Conservation (phyloP, 2,888 invertebrate species). For the Ophioninae sp. region DNA sequence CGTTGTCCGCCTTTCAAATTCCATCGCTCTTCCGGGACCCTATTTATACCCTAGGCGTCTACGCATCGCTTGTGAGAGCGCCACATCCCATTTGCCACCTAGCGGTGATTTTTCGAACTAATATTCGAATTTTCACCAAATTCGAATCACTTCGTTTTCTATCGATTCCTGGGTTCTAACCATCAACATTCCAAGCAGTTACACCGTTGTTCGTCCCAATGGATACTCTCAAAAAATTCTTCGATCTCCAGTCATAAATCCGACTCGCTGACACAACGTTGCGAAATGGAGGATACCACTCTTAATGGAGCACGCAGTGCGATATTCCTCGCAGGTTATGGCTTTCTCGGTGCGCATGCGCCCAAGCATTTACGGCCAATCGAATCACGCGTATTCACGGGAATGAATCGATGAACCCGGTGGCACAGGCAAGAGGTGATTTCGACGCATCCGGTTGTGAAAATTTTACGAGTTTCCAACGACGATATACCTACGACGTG, state of each 20-base stretch:
- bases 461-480: constrained; percentile 3
- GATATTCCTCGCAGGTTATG: neutral
- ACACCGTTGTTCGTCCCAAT: neutral
- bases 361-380: neutral
- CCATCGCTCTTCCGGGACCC: neutral
- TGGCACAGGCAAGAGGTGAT: neutral
- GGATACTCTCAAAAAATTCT: neutral
- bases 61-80: neutral
- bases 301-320: neutral
- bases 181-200: neutral
- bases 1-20: neutral
- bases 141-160: neutral
- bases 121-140: neutral
- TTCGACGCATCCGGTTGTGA: neutral
- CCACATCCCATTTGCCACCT: neutral
- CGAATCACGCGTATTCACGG: neutral
- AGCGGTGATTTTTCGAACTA: neutral
- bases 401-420: neutral
- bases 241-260: neutral
- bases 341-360: neutral
- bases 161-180: neutral
- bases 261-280: neutral
- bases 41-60: neutral
- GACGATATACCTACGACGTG: constrained; percentile 9
- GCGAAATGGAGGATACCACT: neutral